Percentiles rank a stretch among this genome's conserved stretches.
Conservation (phyloP, 2,113 vertebrate species). For the Etia nguti region DNA sequence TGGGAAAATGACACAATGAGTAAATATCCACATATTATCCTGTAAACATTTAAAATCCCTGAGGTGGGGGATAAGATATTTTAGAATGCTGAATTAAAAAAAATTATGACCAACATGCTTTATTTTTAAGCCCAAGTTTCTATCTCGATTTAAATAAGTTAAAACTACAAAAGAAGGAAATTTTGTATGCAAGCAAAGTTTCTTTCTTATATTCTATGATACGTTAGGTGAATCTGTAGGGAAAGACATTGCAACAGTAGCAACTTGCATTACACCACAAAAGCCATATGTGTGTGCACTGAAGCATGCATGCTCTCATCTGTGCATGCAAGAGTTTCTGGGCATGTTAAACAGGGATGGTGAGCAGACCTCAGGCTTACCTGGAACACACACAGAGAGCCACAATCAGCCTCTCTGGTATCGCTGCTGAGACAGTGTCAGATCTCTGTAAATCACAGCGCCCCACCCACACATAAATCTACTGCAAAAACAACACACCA, state of each 20-base stretch:
- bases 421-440: slow-evolving; percentile 61
- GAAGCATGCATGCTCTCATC: neutral
- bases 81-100: neutral
- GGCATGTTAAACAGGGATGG: slow-evolving; percentile 58
- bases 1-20: slow-evolving; percentile 61
- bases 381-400: slow-evolving; percentile 79
- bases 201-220: neutral
- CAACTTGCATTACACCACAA: neutral
- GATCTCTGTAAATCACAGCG: slow-evolving; percentile 61
- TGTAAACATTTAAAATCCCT: slow-evolving; percentile 44
- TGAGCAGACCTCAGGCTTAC: slow-evolving; percentile 86
- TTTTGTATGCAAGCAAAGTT: neutral
- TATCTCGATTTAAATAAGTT: neutral
- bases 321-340: neutral
- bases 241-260: slow-evolving; percentile 10
- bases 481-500: slow-evolving; percentile 68
- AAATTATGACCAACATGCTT: neutral
- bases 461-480: slow-evolving; percentile 69
- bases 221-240: slow-evolving; percentile 26
- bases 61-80: neutral
- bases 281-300: neutral
- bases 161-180: neutral
- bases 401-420: slow-evolving; percentile 64
- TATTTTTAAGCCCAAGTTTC: neutral
- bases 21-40: slow-evolving; percentile 53